These are phyloP conservation scores for Thomomys bottae DNA, from an alignment of 2,113 vertebrate genomes.

Conservation along the genomic window DNA sequence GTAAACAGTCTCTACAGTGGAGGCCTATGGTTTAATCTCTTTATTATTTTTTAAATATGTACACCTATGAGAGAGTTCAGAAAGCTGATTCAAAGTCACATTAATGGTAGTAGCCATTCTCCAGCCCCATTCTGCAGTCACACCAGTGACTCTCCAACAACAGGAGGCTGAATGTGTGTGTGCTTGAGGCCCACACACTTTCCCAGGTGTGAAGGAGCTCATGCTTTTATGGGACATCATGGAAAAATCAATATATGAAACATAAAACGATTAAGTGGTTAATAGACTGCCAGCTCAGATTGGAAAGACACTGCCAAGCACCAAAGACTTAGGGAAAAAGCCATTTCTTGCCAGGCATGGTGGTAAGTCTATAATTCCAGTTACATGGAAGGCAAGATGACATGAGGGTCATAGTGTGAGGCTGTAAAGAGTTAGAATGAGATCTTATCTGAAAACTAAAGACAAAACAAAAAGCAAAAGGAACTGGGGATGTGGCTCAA, in stretches of 20 bases:
- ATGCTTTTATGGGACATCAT: neutral
- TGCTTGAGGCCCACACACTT: neutral
- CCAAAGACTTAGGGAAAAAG: neutral
- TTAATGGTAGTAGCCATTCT: neutral
- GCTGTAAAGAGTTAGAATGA: too few relatives aligned
- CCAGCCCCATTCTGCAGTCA: too few relatives aligned
- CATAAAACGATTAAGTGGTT: constrained; percentile 60
- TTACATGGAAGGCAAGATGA: too few relatives aligned
- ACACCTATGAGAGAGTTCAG: neutral
- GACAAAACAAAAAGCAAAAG: too few relatives aligned
- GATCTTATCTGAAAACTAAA: too few relatives aligned
- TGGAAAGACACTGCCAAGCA: neutral
- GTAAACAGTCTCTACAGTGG: neutral
- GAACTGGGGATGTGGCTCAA: too few relatives aligned
- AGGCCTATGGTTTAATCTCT: neutral
- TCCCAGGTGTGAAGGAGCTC: constrained; percentile 31
- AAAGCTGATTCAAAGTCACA: constrained; percentile 3
- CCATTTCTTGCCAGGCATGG: neutral
- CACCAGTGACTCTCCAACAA: neutral
- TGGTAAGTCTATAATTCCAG: too few relatives aligned
- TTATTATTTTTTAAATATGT: neutral
- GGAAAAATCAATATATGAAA: constrained; percentile 35
- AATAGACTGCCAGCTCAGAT: constrained; percentile 23
- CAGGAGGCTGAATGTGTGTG: neutral
- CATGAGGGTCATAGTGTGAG: too few relatives aligned